phyloP scores from a whole-genome alignment of 1,140 invertebrate genomes.

The Lucilia sericata region DNA sequence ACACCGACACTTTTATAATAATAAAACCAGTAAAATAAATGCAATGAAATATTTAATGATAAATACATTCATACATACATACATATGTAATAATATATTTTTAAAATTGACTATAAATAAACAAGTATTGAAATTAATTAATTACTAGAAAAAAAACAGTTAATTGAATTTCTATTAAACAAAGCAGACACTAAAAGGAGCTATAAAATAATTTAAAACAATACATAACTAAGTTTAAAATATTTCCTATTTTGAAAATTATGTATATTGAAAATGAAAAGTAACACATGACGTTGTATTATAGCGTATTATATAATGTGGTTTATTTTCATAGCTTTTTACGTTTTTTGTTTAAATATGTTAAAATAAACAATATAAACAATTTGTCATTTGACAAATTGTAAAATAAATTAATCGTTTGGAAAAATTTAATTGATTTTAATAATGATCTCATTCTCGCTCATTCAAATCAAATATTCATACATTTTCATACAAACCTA shows the following conservation, averaged over 20 bases:
- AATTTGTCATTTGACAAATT: conserved; percentile 21
- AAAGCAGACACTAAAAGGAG: neutral
- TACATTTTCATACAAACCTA: neutral
- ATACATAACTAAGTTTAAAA: neutral
- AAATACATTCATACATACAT: no score
- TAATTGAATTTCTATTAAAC: neutral
- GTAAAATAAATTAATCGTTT: conserved; percentile 24
- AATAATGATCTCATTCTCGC: neutral
- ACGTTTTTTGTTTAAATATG: neutral
- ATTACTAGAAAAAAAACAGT: neutral
- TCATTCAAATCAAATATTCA: conserved; percentile 13
- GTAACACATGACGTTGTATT: neutral
- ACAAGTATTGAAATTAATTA: conserved; percentile 17
- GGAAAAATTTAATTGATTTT: conserved; percentile 27
- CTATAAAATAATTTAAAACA: neutral
- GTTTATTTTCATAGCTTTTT: neutral
- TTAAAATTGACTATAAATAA: neutral
- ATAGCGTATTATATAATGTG: neutral
- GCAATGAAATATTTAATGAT: neutral
- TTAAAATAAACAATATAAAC: conserved; percentile 14
- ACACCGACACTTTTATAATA: neutral
- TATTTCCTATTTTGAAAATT: no score
- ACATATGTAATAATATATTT: neutral
- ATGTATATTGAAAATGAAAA: neutral
- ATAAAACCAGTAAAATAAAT: neutral